Evolutionary conservation across 2,113 vertebrate species (phyloP), one percentile per base, ranked within the genome.

Genomic region (Ammospiza caudacuta): DNA sequence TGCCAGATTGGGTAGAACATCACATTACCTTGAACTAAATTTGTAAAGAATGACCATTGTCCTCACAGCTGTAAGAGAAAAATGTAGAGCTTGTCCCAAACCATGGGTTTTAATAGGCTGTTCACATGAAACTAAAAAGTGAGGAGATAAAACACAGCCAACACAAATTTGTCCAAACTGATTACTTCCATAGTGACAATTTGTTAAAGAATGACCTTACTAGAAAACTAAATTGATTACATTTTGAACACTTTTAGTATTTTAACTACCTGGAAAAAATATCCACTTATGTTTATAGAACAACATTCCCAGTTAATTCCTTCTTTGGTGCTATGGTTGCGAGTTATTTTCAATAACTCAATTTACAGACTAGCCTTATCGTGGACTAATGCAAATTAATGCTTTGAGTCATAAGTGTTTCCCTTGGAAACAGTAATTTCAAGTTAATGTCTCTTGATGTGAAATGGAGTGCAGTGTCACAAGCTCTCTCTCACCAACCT

Each of bases 341-440:
- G 11, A 94, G 83, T 96, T 97, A 95, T 95, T 96, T 97, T 97
- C 96, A 95, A 96, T 95, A 97, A 92, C 93, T 95, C 94, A 93
- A 95, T 97, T 97, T 97, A 92, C 88, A 87, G 88, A 85, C 81
- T 91, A 84, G 94, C 83, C 90, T 96, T 97, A 97, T 97, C 77
- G 3, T 93, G 86, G 90, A 79, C 88, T 97, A 96, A 96, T 96
- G 96, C 90, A 94, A 97, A 96, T 96, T 94, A 97, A 96, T 93
- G 87, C 93, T 97, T 92, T 93, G 93, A 96, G 93, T 95, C 92
- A 93, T 91, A 96, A 97, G 93, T 94, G 95, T 97, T 97, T 97
- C 96, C 83, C 93, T 95, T 95, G 93, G 95, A 96, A 97, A 96
- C 96, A 94, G 94, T 95, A 97, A 97, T 95, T 96, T 95, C 95